A percentile compares a stretch with the other conserved stretches of the same genome.
Conservation (phyloP, 2,888 invertebrate genomes). For the Meteorus colon region DNA sequence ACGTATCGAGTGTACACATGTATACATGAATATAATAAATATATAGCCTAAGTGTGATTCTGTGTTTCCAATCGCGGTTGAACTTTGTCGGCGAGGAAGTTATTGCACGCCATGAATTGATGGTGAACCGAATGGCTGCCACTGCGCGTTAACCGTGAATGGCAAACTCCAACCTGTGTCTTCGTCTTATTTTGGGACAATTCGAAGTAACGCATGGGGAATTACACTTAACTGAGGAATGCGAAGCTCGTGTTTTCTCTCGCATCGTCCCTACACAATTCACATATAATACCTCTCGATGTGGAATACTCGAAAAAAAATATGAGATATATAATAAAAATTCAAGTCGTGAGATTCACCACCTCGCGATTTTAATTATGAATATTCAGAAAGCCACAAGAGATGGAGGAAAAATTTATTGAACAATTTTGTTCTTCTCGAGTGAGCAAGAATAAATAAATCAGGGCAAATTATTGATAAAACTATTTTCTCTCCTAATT, state of each 20-base stretch:
- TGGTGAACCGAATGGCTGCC: slow-evolving; percentile 51
- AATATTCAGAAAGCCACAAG: neutral
- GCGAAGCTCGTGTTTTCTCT: slow-evolving; percentile 61
- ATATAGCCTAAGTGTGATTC: slow-evolving; percentile 68
- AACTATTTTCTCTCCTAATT: neutral
- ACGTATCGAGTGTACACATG: neutral
- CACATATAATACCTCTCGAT: neutral
- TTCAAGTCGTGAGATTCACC: neutral
- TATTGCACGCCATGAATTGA: slow-evolving; percentile 65
- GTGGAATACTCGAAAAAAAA: neutral
- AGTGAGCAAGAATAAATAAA: neutral
- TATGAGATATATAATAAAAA: neutral
- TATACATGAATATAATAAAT: slow-evolving; percentile 45
- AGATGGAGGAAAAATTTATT: neutral
- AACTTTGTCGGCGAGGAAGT: slow-evolving; percentile 56
- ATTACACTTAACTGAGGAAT: slow-evolving; percentile 70
- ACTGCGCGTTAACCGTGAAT: slow-evolving; percentile 45
- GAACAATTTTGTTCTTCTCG: neutral
- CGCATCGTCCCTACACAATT: slow-evolving; percentile 12
- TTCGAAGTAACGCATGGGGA: slow-evolving; percentile 58
- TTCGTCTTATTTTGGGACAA: slow-evolving; percentile 46
- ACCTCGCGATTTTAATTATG: neutral
- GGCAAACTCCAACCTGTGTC: slow-evolving; percentile 18
- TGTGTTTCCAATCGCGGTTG: slow-evolving; percentile 60
- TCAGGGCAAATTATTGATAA: neutral